phyloP scores from a whole-genome alignment of 92 coral and sea anemone genomes.

The Galaxea fascicularis region DNA sequence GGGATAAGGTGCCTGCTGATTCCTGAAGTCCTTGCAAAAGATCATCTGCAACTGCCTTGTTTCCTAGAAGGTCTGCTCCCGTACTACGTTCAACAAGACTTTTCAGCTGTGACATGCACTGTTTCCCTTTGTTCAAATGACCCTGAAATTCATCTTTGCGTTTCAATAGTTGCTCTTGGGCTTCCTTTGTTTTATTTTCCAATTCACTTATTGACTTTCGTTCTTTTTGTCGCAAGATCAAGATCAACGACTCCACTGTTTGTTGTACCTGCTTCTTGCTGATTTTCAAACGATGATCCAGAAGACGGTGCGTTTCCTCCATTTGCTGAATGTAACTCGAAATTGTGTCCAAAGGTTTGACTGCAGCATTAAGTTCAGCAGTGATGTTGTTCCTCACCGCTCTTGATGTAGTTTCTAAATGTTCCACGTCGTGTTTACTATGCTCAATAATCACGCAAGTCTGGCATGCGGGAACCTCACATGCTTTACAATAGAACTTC shows the following conservation, averaged over 20 bases:
- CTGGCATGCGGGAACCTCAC: slow-evolving; percentile 45
- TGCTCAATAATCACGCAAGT: slow-evolving; percentile 39
- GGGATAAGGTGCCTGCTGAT: not conserved
- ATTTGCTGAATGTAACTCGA: not conserved
- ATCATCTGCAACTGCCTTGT: not conserved
- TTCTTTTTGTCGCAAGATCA: not conserved
- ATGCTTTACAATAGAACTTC: slow-evolving; percentile 46
- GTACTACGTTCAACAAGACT: not conserved
- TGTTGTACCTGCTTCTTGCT: not conserved
- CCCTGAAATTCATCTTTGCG: not conserved
- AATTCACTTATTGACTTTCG: not conserved
- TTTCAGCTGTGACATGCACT: not conserved
- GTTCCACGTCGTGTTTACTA: slow-evolving; percentile 40
- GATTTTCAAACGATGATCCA: not conserved
- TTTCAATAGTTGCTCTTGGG: not conserved
- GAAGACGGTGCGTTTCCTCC: not conserved
- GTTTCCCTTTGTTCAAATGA: not conserved
- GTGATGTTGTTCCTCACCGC: not conserved
- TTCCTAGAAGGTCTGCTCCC: not conserved
- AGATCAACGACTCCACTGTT: not conserved
- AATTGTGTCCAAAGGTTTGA: not conserved
- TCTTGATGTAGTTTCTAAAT: slow-evolving; percentile 28
- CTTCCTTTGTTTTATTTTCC: not conserved
- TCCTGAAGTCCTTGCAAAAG: not conserved
- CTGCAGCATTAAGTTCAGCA: not conserved